Percentiles rank a stretch among this genome's conserved stretches.
These are phyloP conservation scores for Lepidochrysops patricia DNA, from an alignment of 2,888 invertebrate species.

Conservation along the genomic window DNA sequence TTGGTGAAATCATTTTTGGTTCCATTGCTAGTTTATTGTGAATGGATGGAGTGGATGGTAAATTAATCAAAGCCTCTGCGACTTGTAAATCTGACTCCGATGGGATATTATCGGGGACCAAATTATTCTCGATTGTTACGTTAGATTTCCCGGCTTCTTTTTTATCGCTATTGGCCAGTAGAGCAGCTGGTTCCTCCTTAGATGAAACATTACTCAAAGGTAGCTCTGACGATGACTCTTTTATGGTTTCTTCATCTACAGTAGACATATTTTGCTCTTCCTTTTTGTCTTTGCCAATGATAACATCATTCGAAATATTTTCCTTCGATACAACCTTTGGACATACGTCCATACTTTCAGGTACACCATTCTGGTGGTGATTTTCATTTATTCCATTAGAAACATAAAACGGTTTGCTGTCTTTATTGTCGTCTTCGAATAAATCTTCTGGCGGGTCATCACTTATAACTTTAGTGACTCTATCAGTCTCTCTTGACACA, in stretches of 20 bases:
- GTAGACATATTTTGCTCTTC: background rate
- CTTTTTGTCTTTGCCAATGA: background rate
- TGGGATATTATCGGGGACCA: constrained; percentile 37
- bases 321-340: background rate
- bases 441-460: constrained; percentile 63
- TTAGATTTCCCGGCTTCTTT: background rate
- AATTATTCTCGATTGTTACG: constrained; percentile 11
- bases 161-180: background rate
- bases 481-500: constrained; percentile 58
- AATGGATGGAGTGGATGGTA: constrained; percentile 39
- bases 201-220: background rate
- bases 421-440: constrained; percentile 63
- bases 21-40: constrained; percentile 1
- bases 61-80: constrained; percentile 63
- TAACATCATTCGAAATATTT: background rate
- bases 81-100: constrained; percentile 68
- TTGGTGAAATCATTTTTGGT: background rate
- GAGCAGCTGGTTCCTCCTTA: background rate
- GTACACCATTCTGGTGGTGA: constrained; percentile 25
- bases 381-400: constrained; percentile 34
- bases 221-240: background rate
- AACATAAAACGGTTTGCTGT: constrained; percentile 29
- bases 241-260: constrained; percentile 4
- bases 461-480: constrained; percentile 55
- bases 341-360: constrained; percentile 21